Percentiles rank a stretch among this genome's conserved stretches.
phyloP scores from a whole-genome alignment of 2,113 vertebrate genomes.

The Larimichthys crocea region DNA sequence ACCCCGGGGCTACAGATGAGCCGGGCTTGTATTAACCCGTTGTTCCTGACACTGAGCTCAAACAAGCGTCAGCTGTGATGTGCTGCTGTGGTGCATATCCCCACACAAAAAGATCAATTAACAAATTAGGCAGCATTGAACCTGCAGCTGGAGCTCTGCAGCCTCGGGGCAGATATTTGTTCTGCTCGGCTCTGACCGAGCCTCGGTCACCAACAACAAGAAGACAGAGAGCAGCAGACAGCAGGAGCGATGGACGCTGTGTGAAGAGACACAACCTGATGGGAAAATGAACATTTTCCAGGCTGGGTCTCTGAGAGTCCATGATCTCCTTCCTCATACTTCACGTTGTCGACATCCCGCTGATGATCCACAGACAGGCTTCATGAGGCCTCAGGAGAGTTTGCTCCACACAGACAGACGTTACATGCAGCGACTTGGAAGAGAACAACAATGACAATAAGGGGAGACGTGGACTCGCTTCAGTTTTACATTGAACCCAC shows the following conservation, averaged over 20 bases:
- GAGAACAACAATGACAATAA: conserved; percentile 8
- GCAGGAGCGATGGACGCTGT: too few relatives aligned
- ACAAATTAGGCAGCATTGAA: not conserved
- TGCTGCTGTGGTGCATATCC: not conserved
- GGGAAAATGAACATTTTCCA: not conserved
- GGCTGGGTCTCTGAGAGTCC: not conserved
- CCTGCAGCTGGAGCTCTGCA: not conserved
- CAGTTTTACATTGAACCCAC: not conserved
- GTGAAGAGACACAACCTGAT: too few relatives aligned
- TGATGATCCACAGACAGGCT: not conserved
- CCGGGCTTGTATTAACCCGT: too few relatives aligned
- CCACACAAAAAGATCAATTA: not conserved
- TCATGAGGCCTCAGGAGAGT: conserved; percentile 13
- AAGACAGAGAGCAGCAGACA: too few relatives aligned
- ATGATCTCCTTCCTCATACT: not conserved
- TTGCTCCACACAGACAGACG: not conserved
- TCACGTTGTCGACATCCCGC: not conserved
- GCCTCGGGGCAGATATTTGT: too few relatives aligned
- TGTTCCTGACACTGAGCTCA: too few relatives aligned
- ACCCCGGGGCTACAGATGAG: too few relatives aligned
- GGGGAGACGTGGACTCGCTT: not conserved
- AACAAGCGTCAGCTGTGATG: not conserved
- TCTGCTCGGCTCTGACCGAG: too few relatives aligned
- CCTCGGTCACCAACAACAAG: too few relatives aligned
- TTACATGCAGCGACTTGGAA: not conserved